Base-by-base conservation (phyloP, 2,113 vertebrate species). In the Psophia crepitans region DNA sequence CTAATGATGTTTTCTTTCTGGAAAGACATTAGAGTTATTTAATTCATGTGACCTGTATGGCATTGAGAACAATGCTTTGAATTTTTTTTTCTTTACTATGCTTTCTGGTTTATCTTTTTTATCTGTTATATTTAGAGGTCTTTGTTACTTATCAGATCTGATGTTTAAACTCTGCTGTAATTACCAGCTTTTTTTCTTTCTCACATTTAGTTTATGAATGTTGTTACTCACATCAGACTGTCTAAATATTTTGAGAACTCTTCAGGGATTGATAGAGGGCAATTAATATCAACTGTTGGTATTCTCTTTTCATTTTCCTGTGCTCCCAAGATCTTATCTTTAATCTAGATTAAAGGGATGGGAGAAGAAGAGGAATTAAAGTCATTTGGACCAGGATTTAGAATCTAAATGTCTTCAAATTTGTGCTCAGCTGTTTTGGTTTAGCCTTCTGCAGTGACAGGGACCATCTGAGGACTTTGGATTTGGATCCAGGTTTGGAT, bases 1-100 rank as follows among this genome's bases (percentile, higher is more conserved):
- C 90, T 96, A 90, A 95, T 73, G 39, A 92, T 81, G 60, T 94
- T 96, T 95, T 90, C 60, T 80, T 93, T 94, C 37, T 93, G 88
- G 93, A 96, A 93, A 92, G 83, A 84, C 71, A 78, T 94, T 65
- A 90, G 79, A 94, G 27, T 68, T 92, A 92, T 63, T 90, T 92
- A 65, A 95, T 84, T 90, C 54, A 68, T 86, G 35, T 89, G 90
- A 96, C 76, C 75, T 77, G 66, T 51, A 11, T 32, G 75, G 49
- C 73, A 92, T 21, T 74, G 48, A 84, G 76, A 70, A 94, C 51
- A 86, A 89, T 32, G 30, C 24, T 96, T 87, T 96, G 54, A 65
- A 65, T 60, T 58, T 87, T 56, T 56, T 49, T 84, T 88, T 66
- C 61, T 69, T 89, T 80, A 83, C n/a, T 82, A 41, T 65, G 39